Evolutionary conservation across 2,113 vertebrate genomes (phyloP).

Genomic region (Eclectus roratus): DNA sequence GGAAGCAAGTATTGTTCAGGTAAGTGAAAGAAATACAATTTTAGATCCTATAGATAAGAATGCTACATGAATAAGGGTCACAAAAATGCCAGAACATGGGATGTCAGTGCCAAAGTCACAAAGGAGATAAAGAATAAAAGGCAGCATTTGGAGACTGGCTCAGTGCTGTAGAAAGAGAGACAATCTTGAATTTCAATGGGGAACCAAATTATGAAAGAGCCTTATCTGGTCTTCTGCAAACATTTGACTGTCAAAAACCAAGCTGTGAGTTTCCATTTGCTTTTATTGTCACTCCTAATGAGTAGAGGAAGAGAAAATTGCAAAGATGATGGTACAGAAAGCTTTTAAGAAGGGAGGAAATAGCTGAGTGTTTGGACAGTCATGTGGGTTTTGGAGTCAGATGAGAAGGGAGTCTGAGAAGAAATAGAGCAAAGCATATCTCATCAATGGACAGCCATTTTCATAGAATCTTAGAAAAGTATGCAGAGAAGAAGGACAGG

Average conservation of each 20-base stretch:
- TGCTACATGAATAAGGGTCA: neutral
- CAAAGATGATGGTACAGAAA: neutral
- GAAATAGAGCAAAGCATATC: neutral
- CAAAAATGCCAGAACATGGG: neutral
- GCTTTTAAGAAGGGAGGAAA: neutral
- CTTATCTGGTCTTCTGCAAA: constrained; percentile 28
- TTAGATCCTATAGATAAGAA: neutral
- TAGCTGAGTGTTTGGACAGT: neutral
- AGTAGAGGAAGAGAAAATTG: neutral
- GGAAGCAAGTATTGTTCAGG: neutral
- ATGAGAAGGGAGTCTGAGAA: neutral
- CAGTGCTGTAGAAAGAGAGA: neutral
- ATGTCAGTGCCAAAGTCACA: neutral
- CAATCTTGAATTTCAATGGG: constrained; percentile 22
- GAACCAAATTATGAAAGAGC: neutral
- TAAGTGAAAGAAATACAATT: neutral
- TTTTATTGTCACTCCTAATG: neutral
- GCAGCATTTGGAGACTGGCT: neutral
- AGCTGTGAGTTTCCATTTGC: constrained; percentile 12
- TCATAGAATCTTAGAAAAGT: neutral
- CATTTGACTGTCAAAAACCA: neutral
- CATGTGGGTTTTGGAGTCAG: neutral
- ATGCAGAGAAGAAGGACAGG: neutral
- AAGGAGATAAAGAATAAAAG: neutral
- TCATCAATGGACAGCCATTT: neutral